Evolutionary conservation across 1,140 invertebrate genomes (phyloP), one percentile per base, ranked within the genome.

Genomic region (Drosophila nikananu): DNA sequence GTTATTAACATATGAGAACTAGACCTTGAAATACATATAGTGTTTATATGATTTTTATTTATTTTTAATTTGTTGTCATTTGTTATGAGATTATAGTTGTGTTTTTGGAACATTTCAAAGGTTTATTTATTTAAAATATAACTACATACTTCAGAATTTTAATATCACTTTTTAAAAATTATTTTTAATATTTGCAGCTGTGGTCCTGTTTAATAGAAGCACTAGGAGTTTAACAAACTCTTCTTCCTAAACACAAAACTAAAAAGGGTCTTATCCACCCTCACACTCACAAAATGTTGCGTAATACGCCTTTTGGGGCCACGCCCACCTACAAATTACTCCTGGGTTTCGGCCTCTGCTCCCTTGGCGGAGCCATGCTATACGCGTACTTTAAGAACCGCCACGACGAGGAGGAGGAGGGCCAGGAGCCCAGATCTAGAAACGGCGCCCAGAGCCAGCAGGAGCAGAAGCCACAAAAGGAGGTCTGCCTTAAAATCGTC

Each of bases 311-410:
- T 19, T 81, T 92, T 21, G 52, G 66, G 39, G 72, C 70, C 58
- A 81, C 83, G 48, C 91, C 92, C 54, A 91, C 92, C 37, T 93
- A 83, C 62, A 93, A 93, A 71, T 39, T 94, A 51, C 46, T 93
- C 17, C 51, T 93, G 21, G 92, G 92, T 9, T 78, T 93, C 78
- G 94, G 70, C 66, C 84, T 83, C 59, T 93, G 92, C 42, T 92
- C 91, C 9, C 60, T 93, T 10, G 92, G 92, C 46, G 92, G 92
- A 23, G 90, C 90, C 35, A 92, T 93, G 89, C 60, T 93, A 8
- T 93, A 92, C 60, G 74, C 91, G 8, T 93, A 92, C 49, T 93
- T 90, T 25, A 93, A 92, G 80, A 81, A 71, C 41, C 82, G 80
- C 13, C 65, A 84, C 17, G 91, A 92, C 15, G 90, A 92, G 9